These are phyloP conservation scores for Drosophila ohnishii DNA, from an alignment of 1,140 invertebrate genomes.

Conservation along the genomic window DNA sequence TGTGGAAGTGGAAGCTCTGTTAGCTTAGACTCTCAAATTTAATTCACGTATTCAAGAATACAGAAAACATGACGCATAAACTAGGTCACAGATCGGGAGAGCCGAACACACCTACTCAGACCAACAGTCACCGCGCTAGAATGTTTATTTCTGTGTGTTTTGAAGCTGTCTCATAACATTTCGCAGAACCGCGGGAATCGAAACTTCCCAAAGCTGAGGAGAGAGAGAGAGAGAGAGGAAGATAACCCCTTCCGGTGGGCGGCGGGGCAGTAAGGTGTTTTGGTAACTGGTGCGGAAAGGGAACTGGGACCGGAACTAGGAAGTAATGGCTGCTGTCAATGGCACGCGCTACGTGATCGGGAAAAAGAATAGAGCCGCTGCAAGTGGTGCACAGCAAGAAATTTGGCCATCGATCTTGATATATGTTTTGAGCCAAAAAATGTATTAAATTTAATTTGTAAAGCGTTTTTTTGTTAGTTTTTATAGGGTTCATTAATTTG, in stretches of 20 bases:
- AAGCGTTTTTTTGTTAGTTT: too few relatives aligned
- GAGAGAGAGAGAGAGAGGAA: slow-evolving; percentile 5
- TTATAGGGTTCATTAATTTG: too few relatives aligned
- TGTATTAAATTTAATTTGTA: too few relatives aligned
- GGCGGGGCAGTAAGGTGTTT: background rate
- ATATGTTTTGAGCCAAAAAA: background rate
- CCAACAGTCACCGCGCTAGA: slow-evolving; percentile 21
- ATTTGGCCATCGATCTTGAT: background rate
- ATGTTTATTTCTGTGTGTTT: slow-evolving; percentile 11
- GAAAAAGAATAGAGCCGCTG: slow-evolving; percentile 7
- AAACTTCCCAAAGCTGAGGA: slow-evolving; percentile 18
- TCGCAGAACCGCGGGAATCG: slow-evolving; percentile 42
- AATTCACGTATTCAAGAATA: background rate
- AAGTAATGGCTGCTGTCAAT: slow-evolving; percentile 43
- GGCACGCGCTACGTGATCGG: slow-evolving; percentile 48
- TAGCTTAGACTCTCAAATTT: too few relatives aligned
- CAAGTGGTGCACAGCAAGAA: slow-evolving; percentile 11
- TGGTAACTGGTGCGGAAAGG: slow-evolving; percentile 16
- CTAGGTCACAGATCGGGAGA: slow-evolving; percentile 8
- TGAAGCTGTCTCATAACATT: slow-evolving; percentile 47
- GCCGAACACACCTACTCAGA: slow-evolving; percentile 35
- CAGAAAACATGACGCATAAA: background rate
- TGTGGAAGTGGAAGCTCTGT: too few relatives aligned
- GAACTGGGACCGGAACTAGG: slow-evolving; percentile 42
- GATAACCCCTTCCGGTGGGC: slow-evolving; percentile 38